These are phyloP conservation scores for Nycticebus coucang DNA, from an alignment of 2,113 vertebrate genomes.

Conservation along the genomic window DNA sequence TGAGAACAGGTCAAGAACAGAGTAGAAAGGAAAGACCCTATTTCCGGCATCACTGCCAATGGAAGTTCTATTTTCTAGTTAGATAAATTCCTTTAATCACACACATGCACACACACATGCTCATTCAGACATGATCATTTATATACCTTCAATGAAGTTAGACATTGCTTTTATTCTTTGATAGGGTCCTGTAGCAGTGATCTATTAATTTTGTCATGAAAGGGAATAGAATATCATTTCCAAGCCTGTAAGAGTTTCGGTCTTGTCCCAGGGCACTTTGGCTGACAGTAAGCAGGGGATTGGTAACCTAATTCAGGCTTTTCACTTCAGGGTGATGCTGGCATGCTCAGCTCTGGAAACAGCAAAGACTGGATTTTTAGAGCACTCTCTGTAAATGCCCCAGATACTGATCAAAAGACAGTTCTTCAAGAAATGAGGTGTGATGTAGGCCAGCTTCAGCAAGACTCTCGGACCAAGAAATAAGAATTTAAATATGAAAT, in stretches of 20 bases:
- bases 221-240: conserved; percentile 73
- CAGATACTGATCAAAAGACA: conserved; percentile 83
- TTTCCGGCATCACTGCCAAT: background rate
- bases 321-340: conserved; percentile 78
- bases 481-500: conserved; percentile 89
- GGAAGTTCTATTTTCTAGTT: background rate
- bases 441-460: conserved; percentile 82
- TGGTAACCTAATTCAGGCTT: conserved; percentile 81
- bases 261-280: conserved; percentile 73
- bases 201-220: conserved; percentile 63
- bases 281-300: conserved; percentile 79
- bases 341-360: conserved; percentile 54
- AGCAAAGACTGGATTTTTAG: conserved; percentile 63
- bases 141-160: background rate
- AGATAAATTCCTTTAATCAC: background rate
- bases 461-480: conserved; percentile 84
- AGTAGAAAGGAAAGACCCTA: conserved; percentile 27
- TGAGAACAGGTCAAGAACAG: background rate
- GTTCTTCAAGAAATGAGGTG: conserved; percentile 83
- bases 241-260: conserved; percentile 69
- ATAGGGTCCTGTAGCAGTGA: background rate
- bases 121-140: background rate
- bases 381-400: conserved; percentile 79
- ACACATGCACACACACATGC: background rate
- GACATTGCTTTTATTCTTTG: conserved; percentile 40